These are phyloP conservation scores for Lordiphosa andalusiaca DNA, from an alignment of 2,888 invertebrate species.

Conservation along the genomic window DNA sequence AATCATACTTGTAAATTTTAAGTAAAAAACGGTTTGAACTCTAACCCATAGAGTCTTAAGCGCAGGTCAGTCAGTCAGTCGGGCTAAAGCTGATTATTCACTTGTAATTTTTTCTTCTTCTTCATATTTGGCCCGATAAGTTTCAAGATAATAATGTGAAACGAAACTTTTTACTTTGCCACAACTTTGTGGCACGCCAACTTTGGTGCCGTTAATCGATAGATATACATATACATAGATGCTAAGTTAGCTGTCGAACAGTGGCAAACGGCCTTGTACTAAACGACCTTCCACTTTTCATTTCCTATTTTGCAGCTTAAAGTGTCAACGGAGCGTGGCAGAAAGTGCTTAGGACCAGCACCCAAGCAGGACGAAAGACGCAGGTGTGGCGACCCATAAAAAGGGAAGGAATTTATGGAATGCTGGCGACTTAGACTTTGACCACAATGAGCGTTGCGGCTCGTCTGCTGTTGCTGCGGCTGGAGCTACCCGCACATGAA, in stretches of 20 bases:
- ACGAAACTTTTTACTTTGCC: constrained; percentile 1
- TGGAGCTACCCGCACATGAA: constrained; percentile 40
- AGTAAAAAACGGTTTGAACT: no score
- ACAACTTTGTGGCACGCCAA: background rate
- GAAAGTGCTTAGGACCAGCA: background rate
- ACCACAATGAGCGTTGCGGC: constrained; percentile 33
- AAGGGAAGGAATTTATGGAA: constrained; percentile 39
- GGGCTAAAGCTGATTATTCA: no score
- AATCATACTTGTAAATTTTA: no score
- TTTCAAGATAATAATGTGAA: constrained; percentile 4
- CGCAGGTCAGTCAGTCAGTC: no score
- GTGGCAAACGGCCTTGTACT: constrained; percentile 34
- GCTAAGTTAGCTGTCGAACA: constrained; percentile 18
- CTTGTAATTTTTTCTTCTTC: no score
- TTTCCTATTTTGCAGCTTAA: constrained; percentile 64
- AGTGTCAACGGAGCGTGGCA: constrained; percentile 48
- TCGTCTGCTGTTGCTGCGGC: constrained; percentile 29
- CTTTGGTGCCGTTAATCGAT: constrained; percentile 14
- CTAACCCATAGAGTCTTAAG: no score
- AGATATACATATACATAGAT: constrained; percentile 30
- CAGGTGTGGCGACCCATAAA: constrained; percentile 16
- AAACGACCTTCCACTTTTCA: constrained; percentile 58
- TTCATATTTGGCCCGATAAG: no score
- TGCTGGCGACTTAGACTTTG: constrained; percentile 4
- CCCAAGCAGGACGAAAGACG: constrained; percentile 19